Base-by-base conservation (phyloP, 2,888 invertebrate species). In the Camponotus fellah region DNA sequence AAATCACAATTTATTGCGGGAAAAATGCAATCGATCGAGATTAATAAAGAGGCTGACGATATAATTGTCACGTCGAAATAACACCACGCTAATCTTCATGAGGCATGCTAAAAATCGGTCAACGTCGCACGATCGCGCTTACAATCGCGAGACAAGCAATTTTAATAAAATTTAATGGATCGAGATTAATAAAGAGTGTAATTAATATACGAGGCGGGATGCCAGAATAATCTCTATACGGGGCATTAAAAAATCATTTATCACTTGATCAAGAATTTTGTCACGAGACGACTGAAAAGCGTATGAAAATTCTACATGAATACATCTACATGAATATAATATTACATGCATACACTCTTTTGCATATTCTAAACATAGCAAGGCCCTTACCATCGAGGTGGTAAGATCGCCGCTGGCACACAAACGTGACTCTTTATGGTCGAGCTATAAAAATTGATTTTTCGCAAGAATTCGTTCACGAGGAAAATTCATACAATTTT, bases 161-260 rank as follows among this genome's bases (percentile, higher is more conserved):
- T 79, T 79, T 79, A 79, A 79, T 72, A 72, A 72, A 79, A 46
- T 60, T 21, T 72, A 79, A 79, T 71, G 74, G 60, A 60, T 79
- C 79, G 79, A 72, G 79, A 79, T 79, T 71, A 79, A 79, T 79
- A 79, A 79, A 79, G 58, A 46, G 17, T 34, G 9, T 79, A 79
- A 79, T 79, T 79, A 72, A 79, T 72, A 79, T 72, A 79, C 58
- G 74, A 72, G 74, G 21, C 32, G 58, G n/a, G 46, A 56, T 43
- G 43, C 21, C 14, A 43, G 69, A 71, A 43, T 71, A 79, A 71
- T 71, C 37, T 79, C 56, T 58, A 43, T 58, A 21, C n/a, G 56
- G n/a, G 37, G 56, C 46, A 72, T 79, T 79, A 79, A 79, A 71
- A 72, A 72, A 60, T 79, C 74, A 79, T 79, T 79, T 79, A 79